Base-by-base conservation (phyloP, 2,797 vertebrate species). In the Rhinella marina region DNA sequence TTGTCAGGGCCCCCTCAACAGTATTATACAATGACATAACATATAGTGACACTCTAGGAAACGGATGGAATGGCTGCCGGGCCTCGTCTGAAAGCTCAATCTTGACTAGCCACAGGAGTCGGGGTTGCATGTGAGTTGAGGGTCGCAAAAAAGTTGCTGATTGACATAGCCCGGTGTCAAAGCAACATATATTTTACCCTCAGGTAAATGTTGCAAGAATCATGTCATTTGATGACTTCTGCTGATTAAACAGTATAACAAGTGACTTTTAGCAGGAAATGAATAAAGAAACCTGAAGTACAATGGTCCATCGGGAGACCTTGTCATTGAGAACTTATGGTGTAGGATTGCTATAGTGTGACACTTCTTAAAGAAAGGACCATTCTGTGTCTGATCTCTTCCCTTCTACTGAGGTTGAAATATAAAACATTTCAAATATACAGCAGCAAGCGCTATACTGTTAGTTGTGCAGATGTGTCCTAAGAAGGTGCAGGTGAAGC, bases 171-270 rank as follows among this genome's bases (percentile, higher is more conserved):
- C 7, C 21, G n/a, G 25, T 75, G 68, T 76, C 52, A 41, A 23
- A 75, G 56, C 21, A 25, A 32, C 72, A 64, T 52, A 64, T 48
- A 66, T 54, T 77, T 75, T 85, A 25, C 29, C 41, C 61, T 84
- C 16, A 25, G n/a, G 66, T 77, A 64, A 27, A 52, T 85, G 72
- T 23, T 62, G 13, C 32, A 29, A 48, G 16, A 85, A 66, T 52
- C 23, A 19, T 50, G 41, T 25, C 9, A 48, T 76, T 48, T 27
- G 73, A 66, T 85, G 84, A 48, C 83, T 62, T 27, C 19, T 85
- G 16, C 54, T 85, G 83, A 85, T 85, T 85, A 85, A 76, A 52
- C 48, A 52, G 12, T 59, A 76, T 75, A 76, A 85, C 56, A 85
- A 61, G 32, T 54, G 25, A 64, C 73, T 77, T 78, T 85, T 85